These are phyloP conservation scores for Aphis craccivora DNA, from an alignment of 1,140 invertebrate genomes.

Conservation along the genomic window DNA sequence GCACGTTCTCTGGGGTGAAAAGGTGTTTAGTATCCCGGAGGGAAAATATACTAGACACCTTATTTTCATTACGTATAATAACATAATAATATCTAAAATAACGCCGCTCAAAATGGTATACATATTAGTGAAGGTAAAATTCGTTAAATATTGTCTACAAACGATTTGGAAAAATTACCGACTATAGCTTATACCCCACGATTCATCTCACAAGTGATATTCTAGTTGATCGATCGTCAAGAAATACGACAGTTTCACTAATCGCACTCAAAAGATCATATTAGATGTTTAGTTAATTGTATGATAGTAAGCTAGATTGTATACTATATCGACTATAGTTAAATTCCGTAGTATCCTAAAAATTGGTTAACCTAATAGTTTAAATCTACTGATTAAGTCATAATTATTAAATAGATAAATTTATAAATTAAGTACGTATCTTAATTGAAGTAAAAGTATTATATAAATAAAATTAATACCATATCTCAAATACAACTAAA, in stretches of 20 bases:
- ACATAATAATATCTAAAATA: slow-evolving; percentile 28
- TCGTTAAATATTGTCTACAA: not conserved
- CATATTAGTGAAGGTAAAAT: not conserved
- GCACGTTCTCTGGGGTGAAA: slow-evolving; percentile 44
- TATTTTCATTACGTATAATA: slow-evolving; percentile 18
- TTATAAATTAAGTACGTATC: not conserved
- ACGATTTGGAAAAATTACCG: not conserved
- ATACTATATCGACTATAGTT: not conserved
- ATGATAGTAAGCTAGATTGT: not conserved
- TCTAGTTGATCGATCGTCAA: not conserved
- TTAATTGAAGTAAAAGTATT: not conserved
- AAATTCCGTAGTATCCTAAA: not conserved
- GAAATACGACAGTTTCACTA: not conserved
- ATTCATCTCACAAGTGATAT: not conserved
- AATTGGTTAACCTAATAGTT: not conserved
- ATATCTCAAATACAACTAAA: not conserved
- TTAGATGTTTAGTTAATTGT: not conserved
- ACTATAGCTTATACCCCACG: not conserved
- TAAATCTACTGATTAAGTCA: not conserved
- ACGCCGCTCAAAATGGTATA: not conserved
- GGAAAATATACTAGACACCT: slow-evolving; percentile 29
- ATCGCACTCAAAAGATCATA: not conserved
- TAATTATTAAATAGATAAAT: not conserved
- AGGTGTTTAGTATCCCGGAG: slow-evolving; percentile 47
- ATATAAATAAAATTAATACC: not conserved